Evolutionary conservation across 2,888 invertebrate species (phyloP), one percentile per base, ranked within the genome.

Genomic region (Tetanocera ferruginea): DNA sequence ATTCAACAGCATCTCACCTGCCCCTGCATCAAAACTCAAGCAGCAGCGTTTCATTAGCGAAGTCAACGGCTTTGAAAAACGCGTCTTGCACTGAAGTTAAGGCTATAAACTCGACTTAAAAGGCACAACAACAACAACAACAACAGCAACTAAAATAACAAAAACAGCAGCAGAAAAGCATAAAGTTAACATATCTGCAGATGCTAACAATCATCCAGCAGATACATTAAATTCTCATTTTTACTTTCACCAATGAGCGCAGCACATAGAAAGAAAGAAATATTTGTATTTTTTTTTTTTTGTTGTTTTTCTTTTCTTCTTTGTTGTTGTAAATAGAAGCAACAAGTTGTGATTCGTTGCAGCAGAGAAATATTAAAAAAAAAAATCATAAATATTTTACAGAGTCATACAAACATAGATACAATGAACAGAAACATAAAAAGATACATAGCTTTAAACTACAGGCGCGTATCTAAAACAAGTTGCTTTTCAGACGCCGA

Each of bases 21-120:
- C 43, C 43, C 43, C 43, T 11, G 43, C 14, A 11, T 11, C 14
- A 43, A 11, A 43, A 11, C 43, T 43, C 43, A 6, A 43, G 43
- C 43, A 43, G 6, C 83, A 82, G 80, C 82, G 76, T 79, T 76
- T 52, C 77, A 79, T 37, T 55, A 52, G 25, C 49, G 19, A 51
- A 57, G 72, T 72, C 72, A 72, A 72, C 72, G 72, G 72, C 72
- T 72, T 57, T 23, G 57, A 17, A 71, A 8, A 28, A 28, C 49
- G 17, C 52, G 31, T 25, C 28, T 71, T 71, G 52, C 52, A 37
- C 17, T 37, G n/a, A 19, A n/a, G 37, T 37, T 17, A 19, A 34
- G 23, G 17, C 57, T 55, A 60, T 31, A 62, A 62, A 9, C 69
- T 52, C n/a, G n/a, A n/a, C n/a, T 14, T 31, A 25, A 75, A 43